Percentiles rank a stretch among this genome's conserved stretches.
These are phyloP conservation scores for Rhagoletis pomonella DNA, from an alignment of 1,140 invertebrate species.

Conservation along the genomic window DNA sequence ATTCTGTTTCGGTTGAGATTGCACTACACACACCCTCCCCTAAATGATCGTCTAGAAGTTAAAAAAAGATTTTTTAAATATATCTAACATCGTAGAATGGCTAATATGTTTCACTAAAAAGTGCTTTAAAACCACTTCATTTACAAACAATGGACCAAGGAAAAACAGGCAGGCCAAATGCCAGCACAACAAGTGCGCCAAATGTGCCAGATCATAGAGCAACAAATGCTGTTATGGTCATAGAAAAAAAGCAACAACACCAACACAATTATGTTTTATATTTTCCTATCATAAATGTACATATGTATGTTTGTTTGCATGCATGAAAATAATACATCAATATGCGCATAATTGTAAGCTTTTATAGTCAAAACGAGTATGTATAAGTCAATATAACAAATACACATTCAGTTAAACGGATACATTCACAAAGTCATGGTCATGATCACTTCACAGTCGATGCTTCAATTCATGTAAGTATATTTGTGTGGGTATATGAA, in stretches of 20 bases:
- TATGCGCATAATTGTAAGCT: neutral
- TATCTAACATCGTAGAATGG: too few relatives aligned
- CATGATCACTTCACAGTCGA: neutral
- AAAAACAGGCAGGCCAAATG: neutral
- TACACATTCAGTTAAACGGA: neutral
- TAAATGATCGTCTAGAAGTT: too few relatives aligned
- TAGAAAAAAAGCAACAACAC: neutral
- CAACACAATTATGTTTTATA: neutral
- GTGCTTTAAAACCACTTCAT: too few relatives aligned
- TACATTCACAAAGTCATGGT: conserved; percentile 9
- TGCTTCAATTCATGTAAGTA: neutral
- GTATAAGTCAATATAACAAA: conserved; percentile 3
- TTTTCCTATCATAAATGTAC: neutral
- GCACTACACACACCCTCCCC: too few relatives aligned
- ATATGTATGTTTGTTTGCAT: neutral
- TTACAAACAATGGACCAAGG: neutral
- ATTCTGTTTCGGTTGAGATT: too few relatives aligned
- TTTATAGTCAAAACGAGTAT: conserved; percentile 23
- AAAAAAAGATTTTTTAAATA: too few relatives aligned
- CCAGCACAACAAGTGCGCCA: neutral
- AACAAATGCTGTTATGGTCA: neutral
- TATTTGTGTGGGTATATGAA: neutral
- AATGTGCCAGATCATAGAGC: neutral
- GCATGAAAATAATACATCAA: neutral
- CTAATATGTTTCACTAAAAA: too few relatives aligned